phyloP scores from a whole-genome alignment of 2,888 invertebrate genomes.

The Eugnorisma glareosa region DNA sequence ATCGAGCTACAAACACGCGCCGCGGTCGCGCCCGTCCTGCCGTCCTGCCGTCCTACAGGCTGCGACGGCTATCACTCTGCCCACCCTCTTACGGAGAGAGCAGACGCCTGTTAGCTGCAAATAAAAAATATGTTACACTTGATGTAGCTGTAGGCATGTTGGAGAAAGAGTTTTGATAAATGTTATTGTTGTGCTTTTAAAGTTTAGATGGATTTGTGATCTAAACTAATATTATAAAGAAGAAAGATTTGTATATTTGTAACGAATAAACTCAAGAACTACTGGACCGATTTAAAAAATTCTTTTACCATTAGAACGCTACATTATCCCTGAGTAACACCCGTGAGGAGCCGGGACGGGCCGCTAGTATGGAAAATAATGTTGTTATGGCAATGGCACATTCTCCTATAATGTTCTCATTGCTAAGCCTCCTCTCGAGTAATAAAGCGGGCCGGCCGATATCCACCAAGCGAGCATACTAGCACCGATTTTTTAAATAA shows the following conservation, averaged over 20 bases:
- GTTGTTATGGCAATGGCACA: too few species aligned
- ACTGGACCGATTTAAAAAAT: too few species aligned
- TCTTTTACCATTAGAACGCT: too few species aligned
- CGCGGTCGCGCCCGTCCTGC: constrained; percentile 75
- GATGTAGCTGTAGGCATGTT: constrained; percentile 1
- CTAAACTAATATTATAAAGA: too few species aligned
- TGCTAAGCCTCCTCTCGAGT: too few species aligned
- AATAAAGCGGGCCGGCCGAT: too few species aligned
- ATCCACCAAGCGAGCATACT: too few species aligned
- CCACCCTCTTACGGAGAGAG: constrained; percentile 43
- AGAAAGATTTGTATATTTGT: too few species aligned
- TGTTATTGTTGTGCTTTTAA: constrained; percentile 2
- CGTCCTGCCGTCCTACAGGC: constrained; percentile 47
- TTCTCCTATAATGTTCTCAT: too few species aligned
- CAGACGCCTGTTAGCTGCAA: constrained; percentile 54
- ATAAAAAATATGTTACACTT: constrained; percentile 60
- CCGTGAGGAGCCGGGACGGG: too few species aligned
- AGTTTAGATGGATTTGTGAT: not conserved
- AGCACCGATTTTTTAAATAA: not conserved
- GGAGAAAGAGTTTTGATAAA: not conserved
- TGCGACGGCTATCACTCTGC: constrained; percentile 51
- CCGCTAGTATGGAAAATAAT: not conserved
- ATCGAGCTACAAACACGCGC: constrained; percentile 84
- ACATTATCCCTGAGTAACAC: too few species aligned
- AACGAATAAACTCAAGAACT: too few species aligned